Conservation (phyloP, 2,113 vertebrate genomes). For the Naja naja region DNA sequence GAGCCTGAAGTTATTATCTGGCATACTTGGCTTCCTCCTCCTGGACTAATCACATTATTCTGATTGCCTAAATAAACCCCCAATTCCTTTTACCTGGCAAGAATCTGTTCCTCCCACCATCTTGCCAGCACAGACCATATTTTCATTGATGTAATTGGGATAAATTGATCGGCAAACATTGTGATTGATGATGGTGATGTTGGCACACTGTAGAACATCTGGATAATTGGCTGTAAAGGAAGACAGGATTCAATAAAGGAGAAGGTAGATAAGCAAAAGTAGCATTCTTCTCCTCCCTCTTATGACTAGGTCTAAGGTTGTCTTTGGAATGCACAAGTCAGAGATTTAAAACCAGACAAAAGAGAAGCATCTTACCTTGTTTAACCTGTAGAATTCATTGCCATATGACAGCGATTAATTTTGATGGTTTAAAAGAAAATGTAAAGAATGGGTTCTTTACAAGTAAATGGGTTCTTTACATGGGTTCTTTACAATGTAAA, state of each 20-base stretch:
- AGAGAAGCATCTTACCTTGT: neutral
- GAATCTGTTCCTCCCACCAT: slow-evolving; percentile 78
- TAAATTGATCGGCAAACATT: slow-evolving; percentile 67
- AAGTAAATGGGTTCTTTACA: too few species aligned
- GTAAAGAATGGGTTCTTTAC: too few species aligned
- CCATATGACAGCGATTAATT: neutral
- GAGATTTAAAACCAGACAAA: neutral
- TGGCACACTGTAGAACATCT: slow-evolving; percentile 71
- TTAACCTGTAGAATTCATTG: neutral
- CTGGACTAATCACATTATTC: neutral
- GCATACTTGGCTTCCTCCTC: neutral
- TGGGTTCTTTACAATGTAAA: too few species aligned
- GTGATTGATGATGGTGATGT: slow-evolving; percentile 71
- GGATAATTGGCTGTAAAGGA: slow-evolving; percentile 67
- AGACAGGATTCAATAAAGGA: neutral
- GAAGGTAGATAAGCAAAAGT: neutral
- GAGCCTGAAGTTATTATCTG: neutral
- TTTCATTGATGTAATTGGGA: slow-evolving; percentile 65
- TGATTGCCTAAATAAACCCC: neutral
- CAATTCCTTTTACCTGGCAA: slow-evolving; percentile 72
- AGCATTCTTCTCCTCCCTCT: neutral
- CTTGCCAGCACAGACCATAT: slow-evolving; percentile 81
- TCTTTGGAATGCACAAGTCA: neutral
- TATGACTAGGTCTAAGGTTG: too few species aligned
- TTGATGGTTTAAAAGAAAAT: neutral